Base-by-base conservation (phyloP, 1,140 invertebrate species). In the Phocides pigmalion region DNA sequence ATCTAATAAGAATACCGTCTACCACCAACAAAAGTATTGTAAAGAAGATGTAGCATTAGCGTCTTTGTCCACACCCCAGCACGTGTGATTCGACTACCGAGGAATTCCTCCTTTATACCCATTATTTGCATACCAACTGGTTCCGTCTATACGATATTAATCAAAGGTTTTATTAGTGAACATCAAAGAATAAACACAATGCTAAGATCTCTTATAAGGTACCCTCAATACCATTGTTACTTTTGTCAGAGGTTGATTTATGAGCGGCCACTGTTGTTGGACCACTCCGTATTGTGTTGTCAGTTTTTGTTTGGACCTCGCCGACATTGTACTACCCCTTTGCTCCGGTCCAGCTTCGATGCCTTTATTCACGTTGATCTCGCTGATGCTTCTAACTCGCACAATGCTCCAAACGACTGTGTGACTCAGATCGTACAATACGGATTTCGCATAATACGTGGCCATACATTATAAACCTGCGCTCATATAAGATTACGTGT, bases 81-180 rank as follows among this genome's bases (percentile, higher is more conserved):
- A 91, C 89, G 87, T 91, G 88, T 89, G 85, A 81, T 74, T 68
- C 75, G 66, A 82, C 81, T 82, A 82, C 84, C 62, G 80, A 79
- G 68, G 77, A 82, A 83, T 85, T 79, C 76, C 68, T 74, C 56
- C 76, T 81, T 83, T 85, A 71, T 87, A 75, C 69, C 76, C 79
- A 84, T 82, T 89, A 91, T 91, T 91, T 91, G 88, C 88, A 91
- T 91, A 91, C 87, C 79, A 81, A 88, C 86, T 80, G 85, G 88
- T 88, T 87, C 84, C 79, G 70, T 80, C 77, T 82, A 89, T 91
- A 87, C 87, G 87, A 91, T 91, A 89, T 91, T 91, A 89, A 91
- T 91, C 85, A 91, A 89, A 89, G 86, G 87, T 89, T 89, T 91
- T 89, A 91, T 91, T 91, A 91, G 84, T 89, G 87, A 89, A 91